These are phyloP conservation scores for Dolichotis patagonum DNA, from an alignment of 2,113 vertebrate species.

Conservation along the genomic window DNA sequence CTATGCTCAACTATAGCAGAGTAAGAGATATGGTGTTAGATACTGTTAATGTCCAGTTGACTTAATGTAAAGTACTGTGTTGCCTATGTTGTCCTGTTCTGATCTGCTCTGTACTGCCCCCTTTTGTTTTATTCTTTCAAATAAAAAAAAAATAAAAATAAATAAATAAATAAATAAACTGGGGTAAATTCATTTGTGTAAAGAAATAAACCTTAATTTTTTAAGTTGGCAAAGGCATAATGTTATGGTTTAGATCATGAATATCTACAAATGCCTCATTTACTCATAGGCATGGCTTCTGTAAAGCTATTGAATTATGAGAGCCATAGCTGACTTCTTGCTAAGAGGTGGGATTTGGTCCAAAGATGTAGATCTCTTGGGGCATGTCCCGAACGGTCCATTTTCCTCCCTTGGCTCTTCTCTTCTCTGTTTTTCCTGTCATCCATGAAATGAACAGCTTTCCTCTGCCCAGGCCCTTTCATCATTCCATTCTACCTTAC, in stretches of 20 bases:
- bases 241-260: not conserved
- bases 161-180: too few species aligned
- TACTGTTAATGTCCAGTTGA: too few species aligned
- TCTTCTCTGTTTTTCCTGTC: not conserved
- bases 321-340: not conserved
- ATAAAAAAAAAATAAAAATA: too few species aligned
- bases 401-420: not conserved
- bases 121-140: too few species aligned
- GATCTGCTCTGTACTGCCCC: too few species aligned
- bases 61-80: too few species aligned
- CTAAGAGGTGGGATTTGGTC: not conserved
- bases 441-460: not conserved
- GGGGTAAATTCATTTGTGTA: not conserved
- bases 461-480: not conserved
- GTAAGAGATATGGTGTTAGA: too few species aligned
- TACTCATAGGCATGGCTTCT: not conserved
- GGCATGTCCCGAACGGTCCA: not conserved
- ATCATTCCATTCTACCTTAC: not conserved
- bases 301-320: not conserved
- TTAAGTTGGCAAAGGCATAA: not conserved
- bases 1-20: too few species aligned
- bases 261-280: not conserved
- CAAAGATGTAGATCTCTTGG: not conserved
- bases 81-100: too few species aligned
- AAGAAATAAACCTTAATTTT: too few species aligned